A percentile compares a stretch with the other conserved stretches of the same genome.
Conservation (phyloP, 2,113 vertebrate genomes). For the Sphyrna mokarran region DNA sequence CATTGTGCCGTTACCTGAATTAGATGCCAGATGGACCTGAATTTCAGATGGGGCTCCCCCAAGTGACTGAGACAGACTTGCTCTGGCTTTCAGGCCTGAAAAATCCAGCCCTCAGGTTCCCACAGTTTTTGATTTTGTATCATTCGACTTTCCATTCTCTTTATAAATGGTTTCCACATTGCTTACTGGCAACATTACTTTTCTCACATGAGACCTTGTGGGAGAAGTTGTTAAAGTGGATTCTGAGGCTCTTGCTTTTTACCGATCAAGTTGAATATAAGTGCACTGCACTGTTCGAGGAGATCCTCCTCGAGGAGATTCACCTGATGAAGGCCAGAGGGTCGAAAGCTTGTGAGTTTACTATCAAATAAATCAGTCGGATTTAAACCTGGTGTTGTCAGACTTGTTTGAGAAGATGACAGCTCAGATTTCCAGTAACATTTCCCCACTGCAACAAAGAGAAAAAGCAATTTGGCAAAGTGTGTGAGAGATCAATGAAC, state of each 20-base stretch:
- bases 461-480: background rate
- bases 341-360: too few species aligned
- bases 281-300: background rate
- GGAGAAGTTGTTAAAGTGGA: background rate
- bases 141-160: background rate
- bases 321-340: too few species aligned
- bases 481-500: background rate
- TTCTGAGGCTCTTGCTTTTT: background rate
- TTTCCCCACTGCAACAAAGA: background rate
- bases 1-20: too few species aligned
- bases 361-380: too few species aligned
- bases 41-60: too few species aligned
- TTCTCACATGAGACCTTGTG: background rate
- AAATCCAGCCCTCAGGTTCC: background rate
- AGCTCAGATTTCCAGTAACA: background rate
- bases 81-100: background rate
- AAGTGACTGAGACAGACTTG: background rate
- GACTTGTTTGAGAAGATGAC: background rate
- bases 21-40: background rate
- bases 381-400: too few species aligned
- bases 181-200: background rate
- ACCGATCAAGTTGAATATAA: background rate
- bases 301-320: too few species aligned
- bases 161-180: background rate
- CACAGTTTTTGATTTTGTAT: background rate